Evolutionary conservation across 2,797 vertebrate species (phyloP).

Genomic region (Chaetodon trifasciatus): DNA sequence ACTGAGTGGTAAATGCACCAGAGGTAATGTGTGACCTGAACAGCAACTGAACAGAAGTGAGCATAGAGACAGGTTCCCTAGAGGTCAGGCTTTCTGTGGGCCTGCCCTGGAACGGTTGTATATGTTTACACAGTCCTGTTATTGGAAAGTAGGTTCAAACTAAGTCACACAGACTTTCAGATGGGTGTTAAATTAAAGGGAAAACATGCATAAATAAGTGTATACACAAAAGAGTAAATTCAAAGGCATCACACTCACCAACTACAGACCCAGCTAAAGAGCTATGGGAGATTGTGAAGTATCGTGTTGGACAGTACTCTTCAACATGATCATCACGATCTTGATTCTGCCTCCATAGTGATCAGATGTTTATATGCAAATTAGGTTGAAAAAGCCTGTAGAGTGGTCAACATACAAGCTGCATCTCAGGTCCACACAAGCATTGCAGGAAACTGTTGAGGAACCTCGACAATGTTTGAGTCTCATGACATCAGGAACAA

Average conservation of each 20-base stretch:
- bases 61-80: not conserved
- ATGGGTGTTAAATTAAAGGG: not conserved
- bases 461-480: too few species aligned
- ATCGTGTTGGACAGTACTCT: too few species aligned
- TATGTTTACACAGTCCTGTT: not conserved
- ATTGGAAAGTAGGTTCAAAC: not conserved
- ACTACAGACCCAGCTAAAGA: too few species aligned
- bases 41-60: not conserved
- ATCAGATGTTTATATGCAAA: not conserved
- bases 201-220: not conserved
- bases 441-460: too few species aligned
- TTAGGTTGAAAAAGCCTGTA: too few species aligned
- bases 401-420: too few species aligned
- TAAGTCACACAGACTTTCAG: not conserved
- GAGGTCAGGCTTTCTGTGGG: not conserved
- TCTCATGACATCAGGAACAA: too few species aligned
- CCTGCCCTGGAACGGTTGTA: not conserved
- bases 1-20: not conserved
- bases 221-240: not conserved
- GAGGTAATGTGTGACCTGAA: conserved; percentile 1
- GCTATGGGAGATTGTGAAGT: too few species aligned
- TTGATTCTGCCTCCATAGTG: not conserved
- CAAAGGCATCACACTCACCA: too few species aligned
- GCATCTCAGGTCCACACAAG: too few species aligned
- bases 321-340: not conserved